phyloP scores from a whole-genome alignment of 2,113 vertebrate species.

The Sinosuthora webbiana region DNA sequence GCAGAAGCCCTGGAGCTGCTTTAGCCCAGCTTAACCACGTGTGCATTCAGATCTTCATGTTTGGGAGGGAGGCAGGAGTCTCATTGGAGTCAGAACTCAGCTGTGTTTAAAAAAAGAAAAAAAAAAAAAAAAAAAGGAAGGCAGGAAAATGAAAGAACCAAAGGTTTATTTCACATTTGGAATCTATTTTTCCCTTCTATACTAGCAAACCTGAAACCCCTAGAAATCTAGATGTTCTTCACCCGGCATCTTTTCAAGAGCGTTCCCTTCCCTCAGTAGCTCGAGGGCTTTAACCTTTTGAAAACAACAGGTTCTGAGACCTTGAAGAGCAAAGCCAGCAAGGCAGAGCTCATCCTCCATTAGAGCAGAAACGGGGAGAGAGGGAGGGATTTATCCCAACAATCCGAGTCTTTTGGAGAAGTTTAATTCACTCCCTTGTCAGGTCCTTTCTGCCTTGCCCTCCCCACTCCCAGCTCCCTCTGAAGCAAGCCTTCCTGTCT shows the following conservation, averaged over 20 bases:
- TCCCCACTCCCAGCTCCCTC: neutral
- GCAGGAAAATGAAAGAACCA: neutral
- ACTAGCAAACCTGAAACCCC: neutral
- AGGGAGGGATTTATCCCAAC: neutral
- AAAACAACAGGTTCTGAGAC: constrained; percentile 27
- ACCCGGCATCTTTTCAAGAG: neutral
- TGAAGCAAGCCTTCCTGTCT: neutral
- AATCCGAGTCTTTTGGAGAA: neutral
- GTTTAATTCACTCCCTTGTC: constrained; percentile 38
- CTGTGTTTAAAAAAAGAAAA: neutral
- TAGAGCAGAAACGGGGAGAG: neutral
- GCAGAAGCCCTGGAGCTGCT: neutral
- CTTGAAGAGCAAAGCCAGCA: neutral
- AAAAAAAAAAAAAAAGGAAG: too few relatives aligned
- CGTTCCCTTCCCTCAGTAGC: neutral
- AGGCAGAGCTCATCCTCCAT: neutral
- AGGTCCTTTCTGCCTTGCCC: neutral
- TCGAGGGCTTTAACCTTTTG: neutral
- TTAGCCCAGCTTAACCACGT: accelerated
- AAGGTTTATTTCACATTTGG: neutral
- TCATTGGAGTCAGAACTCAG: neutral
- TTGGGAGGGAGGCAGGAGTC: neutral
- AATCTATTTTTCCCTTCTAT: neutral
- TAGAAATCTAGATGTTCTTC: neutral
- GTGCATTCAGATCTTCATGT: neutral